Evolutionary conservation across 2,888 invertebrate genomes (phyloP).

Genomic region (Polydrusus cervinus): DNA sequence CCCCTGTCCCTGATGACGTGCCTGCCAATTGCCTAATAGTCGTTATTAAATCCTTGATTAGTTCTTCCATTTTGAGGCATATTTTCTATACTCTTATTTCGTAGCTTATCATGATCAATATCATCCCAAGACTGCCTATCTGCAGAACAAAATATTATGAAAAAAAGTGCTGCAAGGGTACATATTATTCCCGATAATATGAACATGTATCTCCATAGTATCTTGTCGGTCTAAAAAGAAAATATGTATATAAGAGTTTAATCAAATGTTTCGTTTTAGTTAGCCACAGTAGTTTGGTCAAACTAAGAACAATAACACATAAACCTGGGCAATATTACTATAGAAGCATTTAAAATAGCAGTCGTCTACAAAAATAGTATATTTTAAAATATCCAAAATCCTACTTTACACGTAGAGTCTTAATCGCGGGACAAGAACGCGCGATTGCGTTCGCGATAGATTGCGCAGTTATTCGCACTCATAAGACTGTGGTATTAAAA

Average conservation of each 20-base stretch:
- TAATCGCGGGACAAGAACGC: too few relatives aligned
- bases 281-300: too few relatives aligned
- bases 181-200: slow-evolving; percentile 82
- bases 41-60: slow-evolving; percentile 23
- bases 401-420: too few relatives aligned
- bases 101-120: slow-evolving; percentile 13
- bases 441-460: too few relatives aligned
- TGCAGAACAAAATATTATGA: slow-evolving; percentile 75
- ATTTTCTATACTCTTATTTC: slow-evolving; percentile 1
- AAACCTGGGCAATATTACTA: too few relatives aligned
- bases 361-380: too few relatives aligned
- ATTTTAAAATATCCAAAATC: too few relatives aligned
- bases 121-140: slow-evolving; percentile 53
- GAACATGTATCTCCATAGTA: slow-evolving; percentile 81
- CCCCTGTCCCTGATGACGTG: too few relatives aligned
- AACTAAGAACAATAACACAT: too few relatives aligned
- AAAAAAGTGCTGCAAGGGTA: slow-evolving; percentile 79
- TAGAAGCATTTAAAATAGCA: too few relatives aligned
- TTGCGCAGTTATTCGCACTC: too few relatives aligned
- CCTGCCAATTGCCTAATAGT: background rate
- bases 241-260: slow-evolving; percentile 1
- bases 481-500: too few relatives aligned
- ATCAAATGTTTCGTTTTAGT: background rate
- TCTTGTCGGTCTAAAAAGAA: slow-evolving; percentile 50
- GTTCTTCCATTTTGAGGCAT: slow-evolving; percentile 7